Evolutionary conservation across 2,113 vertebrate genomes (phyloP).

Genomic region (Tachysurus vachellii): DNA sequence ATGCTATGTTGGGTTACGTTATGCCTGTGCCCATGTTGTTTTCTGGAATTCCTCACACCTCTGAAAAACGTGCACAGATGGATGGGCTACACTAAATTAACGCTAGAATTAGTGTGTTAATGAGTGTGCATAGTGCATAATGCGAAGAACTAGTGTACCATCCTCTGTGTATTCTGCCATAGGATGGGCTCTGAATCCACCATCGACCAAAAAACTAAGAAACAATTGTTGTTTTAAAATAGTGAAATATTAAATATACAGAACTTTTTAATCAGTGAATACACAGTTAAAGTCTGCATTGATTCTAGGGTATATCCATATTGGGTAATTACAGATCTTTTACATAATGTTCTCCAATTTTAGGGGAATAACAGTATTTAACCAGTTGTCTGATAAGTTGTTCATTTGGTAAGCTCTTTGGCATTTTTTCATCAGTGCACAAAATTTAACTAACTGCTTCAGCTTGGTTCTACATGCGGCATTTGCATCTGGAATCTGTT

Average conservation of each 20-base stretch:
- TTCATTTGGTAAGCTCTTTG: not conserved
- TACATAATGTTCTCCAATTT: not conserved
- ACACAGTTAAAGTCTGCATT: not conserved
- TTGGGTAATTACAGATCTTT: not conserved
- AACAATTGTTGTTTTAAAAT: not conserved
- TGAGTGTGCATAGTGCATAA: not conserved
- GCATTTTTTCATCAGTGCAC: not conserved
- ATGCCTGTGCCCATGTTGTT: not conserved
- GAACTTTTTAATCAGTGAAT: not conserved
- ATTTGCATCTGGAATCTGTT: constrained; percentile 2
- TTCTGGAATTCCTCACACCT: not conserved
- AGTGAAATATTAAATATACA: not conserved
- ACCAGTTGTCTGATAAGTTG: not conserved
- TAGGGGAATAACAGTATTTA: not conserved
- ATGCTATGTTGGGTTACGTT: too few relatives aligned
- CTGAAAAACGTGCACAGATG: not conserved
- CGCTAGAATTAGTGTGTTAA: not conserved
- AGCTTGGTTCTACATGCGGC: not conserved
- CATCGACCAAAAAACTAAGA: not conserved
- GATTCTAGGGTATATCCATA: not conserved
- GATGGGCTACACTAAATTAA: not conserved
- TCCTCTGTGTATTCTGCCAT: too few relatives aligned
- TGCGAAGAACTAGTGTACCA: not conserved
- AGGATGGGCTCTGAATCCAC: not conserved
- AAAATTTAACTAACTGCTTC: not conserved